Base-by-base conservation (phyloP, 2,888 invertebrate genomes). In the Drosophila greeni region DNA sequence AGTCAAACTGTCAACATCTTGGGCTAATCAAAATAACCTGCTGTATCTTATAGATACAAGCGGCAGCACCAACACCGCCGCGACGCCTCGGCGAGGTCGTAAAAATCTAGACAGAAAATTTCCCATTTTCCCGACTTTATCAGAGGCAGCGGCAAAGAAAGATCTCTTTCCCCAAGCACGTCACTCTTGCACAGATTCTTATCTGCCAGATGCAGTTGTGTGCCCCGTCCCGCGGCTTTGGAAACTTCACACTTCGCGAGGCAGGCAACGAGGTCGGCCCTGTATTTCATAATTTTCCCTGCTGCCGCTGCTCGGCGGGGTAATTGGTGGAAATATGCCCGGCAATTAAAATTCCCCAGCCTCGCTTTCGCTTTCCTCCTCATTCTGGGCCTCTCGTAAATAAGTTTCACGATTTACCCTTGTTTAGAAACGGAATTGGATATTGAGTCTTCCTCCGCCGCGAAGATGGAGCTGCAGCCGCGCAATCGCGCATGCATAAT, bases 1-100 rank as follows among this genome's bases (percentile, higher is more conserved):
- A 77, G 75, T 81, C 75, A 77, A 79, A 79, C 82, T 77, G 79
- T 79, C 79, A 79, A 73, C 79, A 66, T 66, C 70, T 62, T 56
- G 54, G 59, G 69, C 70, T 72, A 82, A 82, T 82, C 77, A 74
- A 74, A 74, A 79, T 73, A 74, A 71, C 71, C 77, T 77, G 71
- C 77, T 61, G 47, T 66, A 76, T 79, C 76, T 74, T 68, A 76
- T 67, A 48, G 75, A 72, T 49, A 56, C 20, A 43, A 53, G 56
- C 23, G n/a, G 40, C 40, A 42, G 40, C 23, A 23, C 23, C 40
- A 23, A 23, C 40, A 42, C 24, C 23, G n/a, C 9, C 29, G 5
- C 40, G 40, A 24, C 24, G 43, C 57, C 48, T 67, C 67, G 57
- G 12, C 62, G 12, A 54, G 72, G 51, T 66, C 70, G 65, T 72